Conservation (phyloP, 2,797 vertebrate genomes). For the Paedocypris micromegethes region DNA sequence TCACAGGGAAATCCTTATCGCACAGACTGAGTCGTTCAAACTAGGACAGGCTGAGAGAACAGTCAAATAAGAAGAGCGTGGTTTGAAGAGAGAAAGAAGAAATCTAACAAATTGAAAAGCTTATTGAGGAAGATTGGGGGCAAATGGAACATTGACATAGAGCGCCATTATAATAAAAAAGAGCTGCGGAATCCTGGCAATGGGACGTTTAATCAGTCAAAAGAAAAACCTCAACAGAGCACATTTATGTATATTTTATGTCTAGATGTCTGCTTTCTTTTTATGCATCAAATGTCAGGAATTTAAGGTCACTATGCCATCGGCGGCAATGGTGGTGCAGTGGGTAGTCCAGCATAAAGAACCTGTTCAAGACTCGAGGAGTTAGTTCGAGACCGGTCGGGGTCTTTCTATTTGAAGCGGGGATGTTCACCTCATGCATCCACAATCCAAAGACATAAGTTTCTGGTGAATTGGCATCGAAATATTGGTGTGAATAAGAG, state of each 20-base stretch:
- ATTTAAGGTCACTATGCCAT: conserved; percentile 6
- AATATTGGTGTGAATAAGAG: no score
- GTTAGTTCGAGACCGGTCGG: no score
- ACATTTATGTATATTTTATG: conserved; percentile 10
- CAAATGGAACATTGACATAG: not conserved
- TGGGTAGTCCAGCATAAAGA: no score
- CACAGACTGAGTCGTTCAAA: conserved; percentile 15
- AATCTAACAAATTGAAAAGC: conserved; percentile 4
- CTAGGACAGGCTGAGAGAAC: conserved; percentile 14
- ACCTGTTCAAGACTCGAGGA: no score
- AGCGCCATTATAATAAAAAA: conserved; percentile 3
- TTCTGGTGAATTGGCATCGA: no score
- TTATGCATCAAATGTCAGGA: conserved; percentile 18
- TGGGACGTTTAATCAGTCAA: not conserved
- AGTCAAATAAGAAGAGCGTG: not conserved
- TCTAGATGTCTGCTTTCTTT: not conserved
- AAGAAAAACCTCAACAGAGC: not conserved
- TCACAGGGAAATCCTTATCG: conserved; percentile 16
- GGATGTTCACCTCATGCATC: no score
- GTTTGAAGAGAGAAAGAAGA: conserved; percentile 2
- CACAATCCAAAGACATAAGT: no score
- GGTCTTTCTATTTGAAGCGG: no score
- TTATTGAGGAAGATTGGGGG: conserved; percentile 3
- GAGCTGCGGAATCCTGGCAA: not conserved
- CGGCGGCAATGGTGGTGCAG: no score